Base-by-base conservation (phyloP, 2,113 vertebrate genomes). In the Tauraco erythrolophus region DNA sequence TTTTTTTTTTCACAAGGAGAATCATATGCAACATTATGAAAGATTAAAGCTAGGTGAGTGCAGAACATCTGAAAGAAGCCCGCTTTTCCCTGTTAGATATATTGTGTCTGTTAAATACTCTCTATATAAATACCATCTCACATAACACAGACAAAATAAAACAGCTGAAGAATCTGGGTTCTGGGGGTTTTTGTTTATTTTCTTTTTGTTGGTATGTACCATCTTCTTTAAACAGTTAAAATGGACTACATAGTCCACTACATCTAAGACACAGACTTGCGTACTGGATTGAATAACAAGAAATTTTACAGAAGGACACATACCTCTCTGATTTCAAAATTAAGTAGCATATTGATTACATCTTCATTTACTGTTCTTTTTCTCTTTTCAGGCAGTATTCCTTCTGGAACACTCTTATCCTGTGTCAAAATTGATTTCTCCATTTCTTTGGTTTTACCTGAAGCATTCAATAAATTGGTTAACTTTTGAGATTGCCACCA, bases 261-360 rank as follows among this genome's bases (percentile, higher is more conserved):
- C 15, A 51, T 31, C 19, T 13, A 65, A 80, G 31, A 41, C 62
- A 64, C 21, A 81, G 12, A 30, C 19, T 24, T 27, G 10, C 79
- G 17, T 31, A 46, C 5, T 8, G 19, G 9, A 72, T 60, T 58
- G 23, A 51, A 23, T 25, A 13, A 69, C 6, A 72, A 3, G 10
- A 46, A 28, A 2, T 33, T 70, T 37, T 51, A 71, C 17, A 50
- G 19, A 65, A 39, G 16, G 27, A 84, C 33, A 93, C 56, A 24
- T 56, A 99, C 99, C 99, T 99, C 98, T 97, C 98, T 98, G 76
- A 99, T 99, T 98, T 99, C 99, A 97, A 99, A 99, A 94, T 99
- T 98, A 48, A 99, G 98, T 6, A 99, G 97, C 68, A 99, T 62
- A 50, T 98, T 99, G 93, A 99, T 64, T 14, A 96, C 70, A 87